Conservation (phyloP, 2,888 invertebrate genomes). For the Oxystoma pomonae region DNA sequence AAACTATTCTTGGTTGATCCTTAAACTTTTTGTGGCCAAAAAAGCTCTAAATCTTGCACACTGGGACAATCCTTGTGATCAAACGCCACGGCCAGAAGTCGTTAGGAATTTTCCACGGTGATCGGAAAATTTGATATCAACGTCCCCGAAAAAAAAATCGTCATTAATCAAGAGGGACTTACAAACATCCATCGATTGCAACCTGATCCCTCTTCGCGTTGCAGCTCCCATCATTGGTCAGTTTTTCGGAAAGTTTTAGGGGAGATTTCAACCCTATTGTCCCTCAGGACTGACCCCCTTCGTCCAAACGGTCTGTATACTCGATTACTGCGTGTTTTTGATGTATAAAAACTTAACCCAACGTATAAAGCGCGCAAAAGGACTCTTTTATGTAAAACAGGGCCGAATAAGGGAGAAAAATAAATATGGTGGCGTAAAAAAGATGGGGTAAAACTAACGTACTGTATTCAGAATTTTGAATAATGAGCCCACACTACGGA, state of each 20-base stretch:
- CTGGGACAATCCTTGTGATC: not conserved
- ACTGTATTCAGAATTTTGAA: not conserved
- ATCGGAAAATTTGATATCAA: not conserved
- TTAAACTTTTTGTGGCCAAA: no score
- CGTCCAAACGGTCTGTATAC: not conserved
- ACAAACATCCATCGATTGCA: not conserved
- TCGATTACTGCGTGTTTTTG: not conserved
- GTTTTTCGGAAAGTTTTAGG: not conserved
- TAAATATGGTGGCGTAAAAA: not conserved
- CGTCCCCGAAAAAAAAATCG: not conserved
- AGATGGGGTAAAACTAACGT: constrained; percentile 2
- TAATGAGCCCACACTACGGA: not conserved
- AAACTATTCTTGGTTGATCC: no score
- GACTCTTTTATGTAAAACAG: not conserved
- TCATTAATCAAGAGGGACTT: not conserved
- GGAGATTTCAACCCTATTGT: not conserved
- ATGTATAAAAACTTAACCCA: not conserved
- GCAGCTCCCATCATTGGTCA: not conserved
- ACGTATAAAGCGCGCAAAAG: not conserved
- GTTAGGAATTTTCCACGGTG: not conserved
- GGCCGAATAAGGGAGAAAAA: not conserved
- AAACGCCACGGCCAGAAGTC: not conserved
- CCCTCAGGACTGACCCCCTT: not conserved
- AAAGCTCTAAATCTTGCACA: not conserved
- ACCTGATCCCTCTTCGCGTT: not conserved